These are phyloP conservation scores for Rotaria sp. DNA, from an alignment of 2,888 invertebrate genomes.

Conservation along the genomic window DNA sequence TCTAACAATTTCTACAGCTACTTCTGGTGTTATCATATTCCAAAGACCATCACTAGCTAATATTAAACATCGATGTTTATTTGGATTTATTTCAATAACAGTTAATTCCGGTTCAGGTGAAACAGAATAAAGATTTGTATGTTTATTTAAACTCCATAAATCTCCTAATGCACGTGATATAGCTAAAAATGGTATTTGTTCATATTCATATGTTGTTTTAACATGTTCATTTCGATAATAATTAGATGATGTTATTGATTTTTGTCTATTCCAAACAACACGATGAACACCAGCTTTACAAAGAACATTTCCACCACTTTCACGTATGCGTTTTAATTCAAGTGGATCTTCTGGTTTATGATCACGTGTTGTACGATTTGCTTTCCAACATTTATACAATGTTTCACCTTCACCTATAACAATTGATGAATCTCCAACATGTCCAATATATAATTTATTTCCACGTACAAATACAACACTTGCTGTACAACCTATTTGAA, in stretches of 20 bases:
- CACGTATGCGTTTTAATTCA: conserved; percentile 73
- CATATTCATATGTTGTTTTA: conserved; percentile 63
- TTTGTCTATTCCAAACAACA: conserved; percentile 90
- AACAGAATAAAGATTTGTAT: conserved; percentile 81
- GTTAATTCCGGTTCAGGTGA: conserved; percentile 91
- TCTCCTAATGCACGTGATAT: conserved; percentile 91
- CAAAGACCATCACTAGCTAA: conserved; percentile 93
- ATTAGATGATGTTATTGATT: conserved; percentile 33
- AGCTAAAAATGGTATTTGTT: conserved; percentile 63
- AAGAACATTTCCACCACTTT: conserved; percentile 60
- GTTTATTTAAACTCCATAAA: conserved; percentile 91
- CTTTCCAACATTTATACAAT: conserved; percentile 42
- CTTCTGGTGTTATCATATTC: conserved; percentile 81
- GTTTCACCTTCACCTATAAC: conserved; percentile 64
- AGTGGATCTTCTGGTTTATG: conserved; percentile 84
- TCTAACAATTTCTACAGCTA: conserved; percentile 71
- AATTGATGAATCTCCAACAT: conserved; percentile 96
- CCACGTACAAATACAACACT: conserved; percentile 86
- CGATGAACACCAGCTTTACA: conserved; percentile 76
- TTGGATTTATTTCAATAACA: conserved; percentile 71
- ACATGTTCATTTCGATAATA: conserved; percentile 1
- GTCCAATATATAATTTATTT: conserved; percentile 85
- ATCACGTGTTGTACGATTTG: conserved; percentile 59
- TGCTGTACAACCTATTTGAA: conserved; percentile 62
- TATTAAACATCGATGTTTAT: conserved; percentile 69